Conservation (phyloP, 2,113 vertebrate species). For the Grantiella picta region DNA sequence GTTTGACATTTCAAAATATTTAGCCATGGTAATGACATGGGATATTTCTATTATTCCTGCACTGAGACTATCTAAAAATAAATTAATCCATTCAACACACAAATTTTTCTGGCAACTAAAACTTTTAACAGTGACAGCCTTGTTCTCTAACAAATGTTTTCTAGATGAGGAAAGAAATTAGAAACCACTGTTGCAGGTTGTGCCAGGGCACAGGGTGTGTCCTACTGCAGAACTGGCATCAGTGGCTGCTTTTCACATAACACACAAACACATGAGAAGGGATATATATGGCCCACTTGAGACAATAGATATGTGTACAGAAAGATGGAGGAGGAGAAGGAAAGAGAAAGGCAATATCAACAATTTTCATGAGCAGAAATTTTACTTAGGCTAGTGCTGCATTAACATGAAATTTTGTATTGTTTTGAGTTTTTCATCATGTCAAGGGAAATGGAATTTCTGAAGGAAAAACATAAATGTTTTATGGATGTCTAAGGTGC, state of each 20-base stretch:
- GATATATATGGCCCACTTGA: accelerated
- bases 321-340: neutral
- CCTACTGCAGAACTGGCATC: neutral
- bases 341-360: neutral
- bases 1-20: constrained; percentile 43
- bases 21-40: neutral
- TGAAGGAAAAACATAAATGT: neutral
- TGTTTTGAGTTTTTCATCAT: neutral
- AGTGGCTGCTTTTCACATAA: neutral
- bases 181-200: neutral
- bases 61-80: neutral
- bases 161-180: neutral
- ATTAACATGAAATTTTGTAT: neutral
- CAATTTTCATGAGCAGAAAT: neutral
- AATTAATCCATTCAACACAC: neutral
- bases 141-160: neutral
- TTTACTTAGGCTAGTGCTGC: neutral
- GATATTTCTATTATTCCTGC: neutral
- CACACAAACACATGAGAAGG: neutral
- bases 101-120: neutral
- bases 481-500: neutral
- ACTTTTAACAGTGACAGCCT: neutral
- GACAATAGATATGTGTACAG: neutral
- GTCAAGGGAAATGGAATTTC: neutral
- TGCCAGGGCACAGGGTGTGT: neutral